Percentiles rank a stretch among this genome's conserved stretches.
These are phyloP conservation scores for Monarcha castaneiventris DNA, from an alignment of 2,113 vertebrate species.

Conservation along the genomic window DNA sequence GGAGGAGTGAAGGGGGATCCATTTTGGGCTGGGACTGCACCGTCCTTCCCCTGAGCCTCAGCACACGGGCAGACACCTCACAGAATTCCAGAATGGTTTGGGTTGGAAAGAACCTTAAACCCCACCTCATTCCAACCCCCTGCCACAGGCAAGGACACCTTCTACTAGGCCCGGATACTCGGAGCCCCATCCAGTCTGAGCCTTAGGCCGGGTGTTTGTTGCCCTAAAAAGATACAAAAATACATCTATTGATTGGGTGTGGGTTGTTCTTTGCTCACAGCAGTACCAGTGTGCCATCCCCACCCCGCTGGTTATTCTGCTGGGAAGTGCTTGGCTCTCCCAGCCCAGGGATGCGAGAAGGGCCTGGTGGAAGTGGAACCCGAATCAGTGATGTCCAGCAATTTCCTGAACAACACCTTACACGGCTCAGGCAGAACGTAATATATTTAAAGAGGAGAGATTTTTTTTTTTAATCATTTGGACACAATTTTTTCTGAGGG, in stretches of 20 bases:
- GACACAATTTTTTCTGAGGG: background rate
- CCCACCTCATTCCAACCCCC: background rate
- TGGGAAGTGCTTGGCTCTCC: background rate
- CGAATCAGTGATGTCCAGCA: background rate
- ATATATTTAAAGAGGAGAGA: background rate
- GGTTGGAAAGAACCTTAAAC: background rate
- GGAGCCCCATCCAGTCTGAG: background rate
- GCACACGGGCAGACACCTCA: accelerated
- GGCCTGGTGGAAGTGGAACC: background rate
- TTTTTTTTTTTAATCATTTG: background rate
- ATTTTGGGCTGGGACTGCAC: accelerated
- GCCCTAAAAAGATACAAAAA: background rate
- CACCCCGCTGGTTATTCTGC: accelerated
- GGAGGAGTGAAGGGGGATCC: background rate
- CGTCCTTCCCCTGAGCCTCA: background rate
- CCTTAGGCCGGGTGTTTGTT: accelerated
- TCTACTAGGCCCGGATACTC: accelerated
- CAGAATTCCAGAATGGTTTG: background rate
- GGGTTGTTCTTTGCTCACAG: accelerated
- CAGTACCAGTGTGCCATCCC: accelerated
- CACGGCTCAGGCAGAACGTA: background rate
- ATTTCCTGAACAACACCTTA: background rate
- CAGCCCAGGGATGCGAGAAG: background rate
- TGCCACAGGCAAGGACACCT: background rate
- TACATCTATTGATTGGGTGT: accelerated